Evolutionary conservation across 2,888 invertebrate genomes (phyloP), one percentile per base, ranked within the genome.

Genomic region (Onthophagus sagittarius): DNA sequence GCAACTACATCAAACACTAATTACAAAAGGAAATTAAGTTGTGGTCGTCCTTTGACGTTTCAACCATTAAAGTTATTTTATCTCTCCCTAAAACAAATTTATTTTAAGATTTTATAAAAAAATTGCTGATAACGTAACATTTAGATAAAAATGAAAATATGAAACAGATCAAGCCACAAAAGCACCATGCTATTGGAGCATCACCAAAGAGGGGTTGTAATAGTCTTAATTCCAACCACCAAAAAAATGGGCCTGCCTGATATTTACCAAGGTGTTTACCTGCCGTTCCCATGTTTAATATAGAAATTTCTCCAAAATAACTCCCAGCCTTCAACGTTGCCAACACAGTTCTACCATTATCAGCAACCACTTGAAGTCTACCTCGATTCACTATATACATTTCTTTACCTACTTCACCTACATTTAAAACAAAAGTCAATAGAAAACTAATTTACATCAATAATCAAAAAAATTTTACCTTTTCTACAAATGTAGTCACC

Each of bases 311-410:
- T 84, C 99, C 99, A 89, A 99, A 99, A 91, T 99, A 99, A 87
- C 97, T 97, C 87, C 98, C 99, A 82, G 98, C 98, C 88, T 97
- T 96, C 84, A 99, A 91, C 79, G 97, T 98, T 83, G 98, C 98
- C 86, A 99, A 90, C 79, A 98, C 97, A 72, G 97, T 96, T 87
- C 96, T 93, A 79, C 96, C 96, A 87, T 97, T 96, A 88, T 97
- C 96, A 77, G 93, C 97, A 79, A 96, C 97, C 86, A 96, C 98
- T 89, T 94, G 97, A 83, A 97, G 91, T 80, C 96, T 91, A 78
- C 99, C 98, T 81, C 98, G 90, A 88, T 97, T 98, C 80, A 99
- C 98, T 88, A 99, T 98, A 90, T 99, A 99, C 98, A 99, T 99
- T 88, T 98, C 98, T 87, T 98, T 98, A 79, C 98, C 98, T 78